Evolutionary conservation across 1,140 invertebrate genomes (phyloP).

Genomic region (Mactra quadrangularis): DNA sequence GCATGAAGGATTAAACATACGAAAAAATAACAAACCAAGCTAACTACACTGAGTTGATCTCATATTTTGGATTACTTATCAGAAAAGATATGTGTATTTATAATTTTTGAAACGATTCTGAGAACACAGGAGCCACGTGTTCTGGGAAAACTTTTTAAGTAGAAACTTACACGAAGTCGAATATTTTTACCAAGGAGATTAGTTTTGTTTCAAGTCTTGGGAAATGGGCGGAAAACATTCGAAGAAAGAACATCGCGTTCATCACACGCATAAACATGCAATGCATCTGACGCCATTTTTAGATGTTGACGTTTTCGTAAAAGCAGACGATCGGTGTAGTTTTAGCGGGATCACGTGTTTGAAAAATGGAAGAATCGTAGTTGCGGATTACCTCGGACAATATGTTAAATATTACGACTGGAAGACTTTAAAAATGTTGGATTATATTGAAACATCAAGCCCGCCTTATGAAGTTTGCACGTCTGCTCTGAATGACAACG

Average conservation of each 20-base stretch:
- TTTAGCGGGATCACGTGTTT: constrained; percentile 53
- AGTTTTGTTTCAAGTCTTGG: too few species aligned
- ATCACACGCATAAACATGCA: not conserved
- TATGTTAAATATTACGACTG: constrained; percentile 54
- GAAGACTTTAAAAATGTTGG: constrained; percentile 46
- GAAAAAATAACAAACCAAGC: too few species aligned
- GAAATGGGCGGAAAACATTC: constrained; percentile 36
- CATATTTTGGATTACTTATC: too few species aligned
- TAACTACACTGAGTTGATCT: too few species aligned
- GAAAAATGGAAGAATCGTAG: constrained; percentile 43
- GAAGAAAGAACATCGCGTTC: constrained; percentile 6
- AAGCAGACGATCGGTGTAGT: constrained; percentile 46
- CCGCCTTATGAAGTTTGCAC: constrained; percentile 49
- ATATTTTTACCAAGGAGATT: too few species aligned
- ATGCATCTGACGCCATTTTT: constrained; percentile 44
- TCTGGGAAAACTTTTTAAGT: too few species aligned
- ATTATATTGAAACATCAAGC: constrained; percentile 6
- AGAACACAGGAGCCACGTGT: too few species aligned
- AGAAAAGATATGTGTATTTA: too few species aligned
- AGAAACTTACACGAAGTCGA: too few species aligned
- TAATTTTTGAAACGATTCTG: too few species aligned
- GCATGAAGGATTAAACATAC: too few species aligned
- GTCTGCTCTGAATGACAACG: constrained; percentile 3
- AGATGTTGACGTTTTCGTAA: constrained; percentile 48
- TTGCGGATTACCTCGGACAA: constrained; percentile 42